phyloP scores from a whole-genome alignment of 2,113 vertebrate species.

The Pantherophis guttatus region DNA sequence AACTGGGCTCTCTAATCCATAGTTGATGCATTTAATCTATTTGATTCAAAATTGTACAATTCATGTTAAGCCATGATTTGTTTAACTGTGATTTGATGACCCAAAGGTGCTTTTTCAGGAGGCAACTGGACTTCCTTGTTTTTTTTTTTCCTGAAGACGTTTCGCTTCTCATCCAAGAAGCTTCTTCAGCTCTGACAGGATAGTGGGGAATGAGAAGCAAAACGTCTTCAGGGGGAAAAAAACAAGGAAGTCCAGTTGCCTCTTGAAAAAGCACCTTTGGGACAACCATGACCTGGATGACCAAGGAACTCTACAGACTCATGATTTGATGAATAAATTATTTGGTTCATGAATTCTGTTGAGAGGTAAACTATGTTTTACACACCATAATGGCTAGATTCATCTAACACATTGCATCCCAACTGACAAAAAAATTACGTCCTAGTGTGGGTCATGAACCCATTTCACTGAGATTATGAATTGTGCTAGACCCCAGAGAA shows the following conservation, averaged over 20 bases:
- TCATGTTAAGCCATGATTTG: neutral
- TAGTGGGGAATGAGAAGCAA: no score
- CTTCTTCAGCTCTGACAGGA: no score
- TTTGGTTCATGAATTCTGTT: neutral
- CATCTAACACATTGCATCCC: neutral
- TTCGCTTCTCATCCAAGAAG: no score
- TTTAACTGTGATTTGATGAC: neutral
- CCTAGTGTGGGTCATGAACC: neutral
- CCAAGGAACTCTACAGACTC: no score
- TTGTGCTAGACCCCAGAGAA: neutral
- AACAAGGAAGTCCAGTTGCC: no score
- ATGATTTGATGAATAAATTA: neutral
- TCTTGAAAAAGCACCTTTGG: no score
- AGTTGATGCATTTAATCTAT: neutral
- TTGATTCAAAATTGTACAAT: neutral
- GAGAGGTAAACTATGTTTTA: neutral
- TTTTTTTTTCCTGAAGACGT: no score
- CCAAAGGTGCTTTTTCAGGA: no score
- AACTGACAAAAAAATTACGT: neutral
- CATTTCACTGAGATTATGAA: neutral
- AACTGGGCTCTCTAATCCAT: neutral
- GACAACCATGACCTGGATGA: no score
- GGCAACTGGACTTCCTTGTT: no score
- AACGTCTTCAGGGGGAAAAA: no score
- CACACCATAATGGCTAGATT: neutral